Evolutionary conservation across 2,888 invertebrate species (phyloP).

Genomic region (Coecobrya sp.): DNA sequence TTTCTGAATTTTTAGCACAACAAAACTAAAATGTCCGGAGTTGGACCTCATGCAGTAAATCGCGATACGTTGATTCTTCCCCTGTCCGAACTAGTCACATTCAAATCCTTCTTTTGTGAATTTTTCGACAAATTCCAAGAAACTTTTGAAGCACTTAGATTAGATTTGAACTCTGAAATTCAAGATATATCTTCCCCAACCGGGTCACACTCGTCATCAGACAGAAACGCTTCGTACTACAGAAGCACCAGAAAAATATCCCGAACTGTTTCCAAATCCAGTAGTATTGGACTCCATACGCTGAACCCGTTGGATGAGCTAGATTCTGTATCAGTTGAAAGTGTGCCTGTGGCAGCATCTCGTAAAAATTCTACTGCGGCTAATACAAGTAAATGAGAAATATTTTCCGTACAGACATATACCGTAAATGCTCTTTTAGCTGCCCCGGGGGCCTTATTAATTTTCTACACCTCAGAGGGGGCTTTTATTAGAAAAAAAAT

Average conservation of each 20-base stretch:
- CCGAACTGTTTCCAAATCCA: slow-evolving; percentile 34
- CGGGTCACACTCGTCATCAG: slow-evolving; percentile 32
- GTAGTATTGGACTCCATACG: not conserved
- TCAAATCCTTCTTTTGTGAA: slow-evolving; percentile 78
- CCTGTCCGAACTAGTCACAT: slow-evolving; percentile 66
- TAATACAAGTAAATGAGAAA: too few relatives aligned
- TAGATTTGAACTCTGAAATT: slow-evolving; percentile 70
- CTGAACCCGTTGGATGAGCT: slow-evolving; percentile 47
- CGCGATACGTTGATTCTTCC: slow-evolving; percentile 78
- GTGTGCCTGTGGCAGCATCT: slow-evolving; percentile 41
- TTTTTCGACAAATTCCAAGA: slow-evolving; percentile 75
- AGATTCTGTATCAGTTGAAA: slow-evolving; percentile 54
- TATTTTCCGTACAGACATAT: too few relatives aligned
- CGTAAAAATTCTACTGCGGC: slow-evolving; percentile 7
- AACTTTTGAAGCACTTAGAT: slow-evolving; percentile 53
- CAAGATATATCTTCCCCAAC: slow-evolving; percentile 56
- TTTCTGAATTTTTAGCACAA: slow-evolving; percentile 68
- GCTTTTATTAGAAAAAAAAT: too few relatives aligned
- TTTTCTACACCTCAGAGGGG: too few relatives aligned
- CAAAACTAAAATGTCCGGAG: slow-evolving; percentile 73
- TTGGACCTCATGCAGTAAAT: slow-evolving; percentile 66
- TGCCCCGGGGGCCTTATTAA: too few relatives aligned
- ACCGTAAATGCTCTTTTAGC: too few relatives aligned
- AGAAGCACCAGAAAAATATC: slow-evolving; percentile 71
- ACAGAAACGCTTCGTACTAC: slow-evolving; percentile 58